Percentiles rank a stretch among this genome's conserved stretches.
Evolutionary conservation across 1,140 invertebrate species (phyloP).

Genomic region (Bombus huntii): DNA sequence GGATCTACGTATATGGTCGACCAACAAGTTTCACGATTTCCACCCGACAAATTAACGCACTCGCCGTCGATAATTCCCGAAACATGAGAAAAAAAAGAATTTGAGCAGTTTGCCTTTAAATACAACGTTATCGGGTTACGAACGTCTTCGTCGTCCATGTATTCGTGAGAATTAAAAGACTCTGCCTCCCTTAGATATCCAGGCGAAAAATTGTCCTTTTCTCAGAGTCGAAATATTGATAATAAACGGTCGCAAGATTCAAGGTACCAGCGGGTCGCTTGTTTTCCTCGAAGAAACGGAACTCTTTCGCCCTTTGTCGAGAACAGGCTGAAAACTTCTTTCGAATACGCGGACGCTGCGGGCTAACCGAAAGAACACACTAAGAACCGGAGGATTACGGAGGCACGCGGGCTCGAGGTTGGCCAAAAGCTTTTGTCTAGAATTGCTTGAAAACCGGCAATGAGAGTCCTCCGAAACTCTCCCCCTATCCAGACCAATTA

Average conservation of each 20-base stretch:
- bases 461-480: slow-evolving; percentile 25
- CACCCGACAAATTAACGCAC: not conserved
- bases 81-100: fast-evolving
- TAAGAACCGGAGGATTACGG: slow-evolving; percentile 52
- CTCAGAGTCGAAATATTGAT: not conserved
- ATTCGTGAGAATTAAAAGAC: no score
- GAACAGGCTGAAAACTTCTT: slow-evolving; percentile 24
- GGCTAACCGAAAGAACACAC: slow-evolving; percentile 36
- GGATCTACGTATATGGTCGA: no score
- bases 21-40: not conserved
- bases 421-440: slow-evolving; percentile 63
- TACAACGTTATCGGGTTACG: no score
- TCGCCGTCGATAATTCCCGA: not conserved
- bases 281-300: no score
- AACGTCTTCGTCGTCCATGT: no score
- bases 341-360: slow-evolving; percentile 12
- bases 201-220: not conserved
- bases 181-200: not conserved
- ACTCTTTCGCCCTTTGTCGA: not conserved
- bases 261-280: not conserved
- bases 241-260: not conserved
- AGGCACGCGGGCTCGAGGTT: slow-evolving; percentile 37
- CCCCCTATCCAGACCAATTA: slow-evolving; percentile 63
- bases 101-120: no score
- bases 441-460: slow-evolving; percentile 69